These are phyloP conservation scores for Rhamnusium bicolor DNA, from an alignment of 2,888 invertebrate genomes.

Conservation along the genomic window DNA sequence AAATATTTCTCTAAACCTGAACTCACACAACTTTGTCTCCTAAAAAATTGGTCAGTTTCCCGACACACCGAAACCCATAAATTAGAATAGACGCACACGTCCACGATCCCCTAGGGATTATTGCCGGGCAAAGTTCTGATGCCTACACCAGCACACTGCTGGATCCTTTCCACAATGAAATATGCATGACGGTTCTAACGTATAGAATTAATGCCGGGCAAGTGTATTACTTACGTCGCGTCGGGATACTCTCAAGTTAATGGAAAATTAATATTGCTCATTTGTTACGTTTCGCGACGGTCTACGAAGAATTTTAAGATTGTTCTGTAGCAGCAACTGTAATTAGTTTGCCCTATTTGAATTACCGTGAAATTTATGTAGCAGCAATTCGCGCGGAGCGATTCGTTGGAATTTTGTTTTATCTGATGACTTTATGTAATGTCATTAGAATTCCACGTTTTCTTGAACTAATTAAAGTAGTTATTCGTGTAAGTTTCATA, in stretches of 20 bases:
- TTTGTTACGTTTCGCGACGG: neutral
- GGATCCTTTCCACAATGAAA: neutral
- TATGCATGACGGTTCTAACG: neutral
- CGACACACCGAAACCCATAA: neutral
- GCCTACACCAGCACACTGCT: neutral
- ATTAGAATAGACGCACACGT: neutral
- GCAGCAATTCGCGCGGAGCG: neutral
- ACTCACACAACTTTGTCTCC: neutral
- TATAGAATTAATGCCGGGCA: neutral
- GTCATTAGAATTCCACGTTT: no score
- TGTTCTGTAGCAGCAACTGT: neutral
- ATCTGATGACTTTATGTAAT: no score
- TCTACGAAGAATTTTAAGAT: neutral
- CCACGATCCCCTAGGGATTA: neutral
- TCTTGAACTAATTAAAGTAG: no score
- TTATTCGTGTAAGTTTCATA: no score
- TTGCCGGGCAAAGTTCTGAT: neutral
- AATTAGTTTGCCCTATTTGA: neutral
- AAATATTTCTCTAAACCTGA: neutral
- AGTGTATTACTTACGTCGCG: neutral
- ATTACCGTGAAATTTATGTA: neutral
- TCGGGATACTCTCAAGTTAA: neutral
- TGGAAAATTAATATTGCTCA: neutral
- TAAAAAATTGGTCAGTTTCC: neutral
- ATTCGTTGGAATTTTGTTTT: no score